Evolutionary conservation across 2,888 invertebrate genomes (phyloP).

Genomic region (Prenolepis imparis): DNA sequence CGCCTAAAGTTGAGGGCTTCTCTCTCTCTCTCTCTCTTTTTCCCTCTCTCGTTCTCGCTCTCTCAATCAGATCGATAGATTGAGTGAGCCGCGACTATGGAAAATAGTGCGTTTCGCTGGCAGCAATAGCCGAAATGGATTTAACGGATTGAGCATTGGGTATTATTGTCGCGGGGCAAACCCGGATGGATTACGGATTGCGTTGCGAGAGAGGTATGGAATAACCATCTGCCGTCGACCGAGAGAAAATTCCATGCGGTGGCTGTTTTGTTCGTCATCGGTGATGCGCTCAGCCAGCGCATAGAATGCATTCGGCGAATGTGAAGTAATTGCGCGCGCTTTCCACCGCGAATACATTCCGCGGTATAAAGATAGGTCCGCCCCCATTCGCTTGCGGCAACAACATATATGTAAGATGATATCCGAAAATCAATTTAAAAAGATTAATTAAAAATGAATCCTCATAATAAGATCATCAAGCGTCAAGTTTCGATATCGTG

Average conservation of each 20-base stretch:
- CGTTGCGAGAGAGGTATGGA: constrained; percentile 10
- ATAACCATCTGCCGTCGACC: constrained; percentile 36
- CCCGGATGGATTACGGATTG: constrained; percentile 56
- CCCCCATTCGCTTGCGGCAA: neutral
- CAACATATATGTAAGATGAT: neutral
- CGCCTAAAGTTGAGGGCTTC: constrained; percentile 44
- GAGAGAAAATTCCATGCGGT: constrained; percentile 14
- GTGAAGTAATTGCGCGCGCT: neutral
- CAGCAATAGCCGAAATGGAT: constrained; percentile 51
- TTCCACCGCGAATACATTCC: neutral
- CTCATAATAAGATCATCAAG: neutral
- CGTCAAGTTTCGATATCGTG: neutral
- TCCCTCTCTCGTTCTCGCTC: neutral
- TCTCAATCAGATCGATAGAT: constrained; percentile 48
- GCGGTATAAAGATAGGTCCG: neutral
- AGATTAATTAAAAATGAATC: neutral
- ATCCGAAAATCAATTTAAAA: neutral
- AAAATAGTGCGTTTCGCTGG: constrained; percentile 59
- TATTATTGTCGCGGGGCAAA: constrained; percentile 60
- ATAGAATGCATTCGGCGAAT: neutral
- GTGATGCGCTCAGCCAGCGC: constrained; percentile 15
- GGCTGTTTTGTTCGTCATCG: constrained; percentile 26
- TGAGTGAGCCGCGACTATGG: constrained; percentile 45
- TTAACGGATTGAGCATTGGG: constrained; percentile 39
- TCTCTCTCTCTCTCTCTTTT: neutral